phyloP scores from a whole-genome alignment of 2,113 vertebrate genomes.

The Pogonocichla stellata region DNA sequence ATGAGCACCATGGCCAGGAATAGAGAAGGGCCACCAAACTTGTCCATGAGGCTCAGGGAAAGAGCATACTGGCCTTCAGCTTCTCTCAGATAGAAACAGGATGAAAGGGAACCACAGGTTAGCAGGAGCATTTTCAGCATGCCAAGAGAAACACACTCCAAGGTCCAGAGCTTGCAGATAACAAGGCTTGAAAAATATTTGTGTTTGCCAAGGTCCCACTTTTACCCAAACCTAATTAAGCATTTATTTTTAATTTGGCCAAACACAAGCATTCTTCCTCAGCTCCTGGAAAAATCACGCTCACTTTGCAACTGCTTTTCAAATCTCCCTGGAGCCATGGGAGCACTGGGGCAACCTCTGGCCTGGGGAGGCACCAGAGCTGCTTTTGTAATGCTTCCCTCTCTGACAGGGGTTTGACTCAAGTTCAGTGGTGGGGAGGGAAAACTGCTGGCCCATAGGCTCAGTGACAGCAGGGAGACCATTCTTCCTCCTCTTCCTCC shows the following conservation, averaged over 20 bases:
- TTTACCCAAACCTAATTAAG: background rate
- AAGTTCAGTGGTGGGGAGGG: background rate
- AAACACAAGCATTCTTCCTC: background rate
- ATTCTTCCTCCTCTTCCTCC: background rate
- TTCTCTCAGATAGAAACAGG: background rate
- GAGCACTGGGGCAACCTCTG: background rate
- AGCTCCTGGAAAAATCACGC: background rate
- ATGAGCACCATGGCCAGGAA: background rate
- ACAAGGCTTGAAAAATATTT: background rate
- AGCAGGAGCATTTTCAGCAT: background rate
- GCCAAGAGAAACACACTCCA: background rate
- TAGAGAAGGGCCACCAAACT: background rate
- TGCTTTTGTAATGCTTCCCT: background rate
- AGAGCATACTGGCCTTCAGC: background rate
- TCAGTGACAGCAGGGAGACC: background rate
- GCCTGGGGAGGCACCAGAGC: background rate
- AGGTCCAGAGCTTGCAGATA: conserved; percentile 18
- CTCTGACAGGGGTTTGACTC: background rate
- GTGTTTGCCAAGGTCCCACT: background rate
- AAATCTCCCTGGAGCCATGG: background rate
- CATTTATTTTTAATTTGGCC: conserved; percentile 33
- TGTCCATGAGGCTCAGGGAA: background rate
- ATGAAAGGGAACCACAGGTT: background rate
- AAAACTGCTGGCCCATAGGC: background rate
- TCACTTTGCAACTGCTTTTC: background rate